Conservation (phyloP, 2,888 invertebrate species). For the Allygus modestus region DNA sequence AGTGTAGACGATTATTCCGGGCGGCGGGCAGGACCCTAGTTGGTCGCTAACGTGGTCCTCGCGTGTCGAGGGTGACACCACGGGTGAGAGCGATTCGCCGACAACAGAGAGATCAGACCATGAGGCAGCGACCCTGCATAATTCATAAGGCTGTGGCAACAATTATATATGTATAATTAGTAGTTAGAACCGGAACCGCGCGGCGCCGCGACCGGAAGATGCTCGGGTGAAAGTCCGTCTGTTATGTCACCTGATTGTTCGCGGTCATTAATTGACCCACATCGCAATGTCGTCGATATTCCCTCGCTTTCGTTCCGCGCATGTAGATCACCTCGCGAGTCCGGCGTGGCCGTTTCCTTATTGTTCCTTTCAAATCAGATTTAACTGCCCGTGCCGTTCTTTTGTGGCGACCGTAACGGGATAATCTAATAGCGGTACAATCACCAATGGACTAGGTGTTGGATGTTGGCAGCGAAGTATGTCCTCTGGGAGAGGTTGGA, state of each 20-base stretch:
- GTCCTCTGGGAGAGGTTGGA: too few relatives aligned
- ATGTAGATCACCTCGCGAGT: conserved; percentile 27
- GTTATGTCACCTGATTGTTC: conserved; percentile 27
- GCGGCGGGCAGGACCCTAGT: not conserved
- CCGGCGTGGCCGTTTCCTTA: conserved; percentile 12
- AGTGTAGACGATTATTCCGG: not conserved
- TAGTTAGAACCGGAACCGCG: conserved; percentile 33
- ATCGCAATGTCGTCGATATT: conserved; percentile 30
- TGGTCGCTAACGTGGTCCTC: not conserved
- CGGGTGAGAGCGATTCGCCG: not conserved
- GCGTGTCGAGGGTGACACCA: not conserved
- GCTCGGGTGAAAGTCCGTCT: conserved; percentile 8
- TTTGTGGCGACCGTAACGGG: not conserved
- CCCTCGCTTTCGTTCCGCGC: conserved; percentile 5
- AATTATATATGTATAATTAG: conserved; percentile 56
- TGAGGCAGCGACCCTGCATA: conserved; percentile 30
- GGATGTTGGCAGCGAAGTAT: too few relatives aligned
- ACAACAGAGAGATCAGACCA: not conserved
- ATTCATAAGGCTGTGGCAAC: conserved; percentile 39
- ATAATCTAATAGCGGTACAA: not conserved
- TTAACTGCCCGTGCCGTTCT: not conserved
- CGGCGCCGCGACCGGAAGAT: conserved; percentile 41
- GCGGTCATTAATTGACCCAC: conserved; percentile 34
- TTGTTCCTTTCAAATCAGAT: conserved; percentile 29
- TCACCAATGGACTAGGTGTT: not conserved